Evolutionary conservation across 2,797 vertebrate genomes (phyloP).

Genomic region (Myotis pilosus): DNA sequence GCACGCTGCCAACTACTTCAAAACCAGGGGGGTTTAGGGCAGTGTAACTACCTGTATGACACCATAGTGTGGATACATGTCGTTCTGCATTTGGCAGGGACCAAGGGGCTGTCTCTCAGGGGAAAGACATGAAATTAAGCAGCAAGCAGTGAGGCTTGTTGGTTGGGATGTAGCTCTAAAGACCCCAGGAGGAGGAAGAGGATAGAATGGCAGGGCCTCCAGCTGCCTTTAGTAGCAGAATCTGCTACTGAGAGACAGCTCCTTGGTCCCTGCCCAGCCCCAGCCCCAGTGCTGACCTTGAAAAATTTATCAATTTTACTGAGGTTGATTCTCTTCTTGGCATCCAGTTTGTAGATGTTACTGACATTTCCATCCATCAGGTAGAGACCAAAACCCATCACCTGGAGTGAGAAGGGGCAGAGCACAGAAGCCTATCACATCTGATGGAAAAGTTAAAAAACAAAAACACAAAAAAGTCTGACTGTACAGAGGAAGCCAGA

Average conservation of each 20-base stretch:
- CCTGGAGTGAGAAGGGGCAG: slow-evolving; percentile 79
- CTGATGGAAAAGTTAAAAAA: not conserved
- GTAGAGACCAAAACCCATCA: slow-evolving; percentile 93
- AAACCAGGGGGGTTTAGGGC: not conserved
- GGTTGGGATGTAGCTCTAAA: not conserved
- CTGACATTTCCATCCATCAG: slow-evolving; percentile 93
- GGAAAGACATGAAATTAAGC: not conserved
- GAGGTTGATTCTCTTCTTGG: slow-evolving; percentile 94
- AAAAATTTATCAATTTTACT: slow-evolving; percentile 94
- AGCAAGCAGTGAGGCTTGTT: not conserved
- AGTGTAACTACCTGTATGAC: not conserved
- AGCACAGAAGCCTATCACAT: not conserved
- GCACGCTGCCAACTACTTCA: not conserved
- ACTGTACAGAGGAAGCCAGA: not conserved
- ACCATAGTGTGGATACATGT: not conserved
- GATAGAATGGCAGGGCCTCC: not conserved
- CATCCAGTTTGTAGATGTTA: slow-evolving; percentile 92
- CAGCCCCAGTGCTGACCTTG: slow-evolving; percentile 85
- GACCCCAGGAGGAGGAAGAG: not conserved
- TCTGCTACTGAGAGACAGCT: not conserved
- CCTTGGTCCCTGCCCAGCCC: not conserved
- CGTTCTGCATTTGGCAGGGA: not conserved
- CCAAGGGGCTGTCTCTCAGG: not conserved
- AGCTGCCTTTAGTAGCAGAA: not conserved
- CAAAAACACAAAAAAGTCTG: not conserved